Percentiles rank a stretch among this genome's conserved stretches.
These are phyloP conservation scores for Andrena dorsata DNA, from an alignment of 2,888 invertebrate species.

Conservation along the genomic window DNA sequence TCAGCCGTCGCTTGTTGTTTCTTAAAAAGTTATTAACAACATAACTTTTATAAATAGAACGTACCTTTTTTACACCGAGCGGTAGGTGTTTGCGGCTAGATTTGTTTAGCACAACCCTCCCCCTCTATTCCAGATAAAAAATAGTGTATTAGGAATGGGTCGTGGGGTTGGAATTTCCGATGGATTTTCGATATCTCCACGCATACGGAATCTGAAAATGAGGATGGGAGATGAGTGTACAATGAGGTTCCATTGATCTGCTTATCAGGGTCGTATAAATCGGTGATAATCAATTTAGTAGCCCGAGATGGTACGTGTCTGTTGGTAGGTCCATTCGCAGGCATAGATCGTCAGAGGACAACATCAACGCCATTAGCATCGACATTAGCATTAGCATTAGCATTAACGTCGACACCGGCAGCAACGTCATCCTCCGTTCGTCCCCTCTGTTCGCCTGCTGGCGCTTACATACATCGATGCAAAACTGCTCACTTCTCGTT, in stretches of 20 bases:
- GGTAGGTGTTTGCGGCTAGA: no score
- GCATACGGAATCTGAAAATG: slow-evolving; percentile 38
- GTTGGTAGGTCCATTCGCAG: slow-evolving; percentile 67
- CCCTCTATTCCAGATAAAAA: no score
- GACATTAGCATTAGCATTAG: slow-evolving; percentile 80
- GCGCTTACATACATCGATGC: slow-evolving; percentile 51
- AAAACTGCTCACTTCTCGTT: slow-evolving; percentile 63
- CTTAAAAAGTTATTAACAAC: no score
- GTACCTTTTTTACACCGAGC: no score
- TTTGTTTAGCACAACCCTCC: no score
- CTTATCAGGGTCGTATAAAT: slow-evolving; percentile 78
- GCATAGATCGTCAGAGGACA: slow-evolving; percentile 68
- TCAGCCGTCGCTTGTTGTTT: no score
- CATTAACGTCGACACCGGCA: slow-evolving; percentile 73
- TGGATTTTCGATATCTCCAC: no score
- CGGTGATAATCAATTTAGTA: slow-evolving; percentile 77
- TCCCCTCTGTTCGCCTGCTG: slow-evolving; percentile 28
- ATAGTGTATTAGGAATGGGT: no score
- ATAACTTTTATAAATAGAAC: no score
- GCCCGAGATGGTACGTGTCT: slow-evolving; percentile 62
- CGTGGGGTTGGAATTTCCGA: no score
- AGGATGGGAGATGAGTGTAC: slow-evolving; percentile 67
- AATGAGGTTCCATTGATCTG: slow-evolving; percentile 68
- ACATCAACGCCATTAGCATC: slow-evolving; percentile 73
- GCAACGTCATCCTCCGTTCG: slow-evolving; percentile 74